Base-by-base conservation (phyloP, 2,797 vertebrate genomes). In the Hippoglossus hippoglossus region DNA sequence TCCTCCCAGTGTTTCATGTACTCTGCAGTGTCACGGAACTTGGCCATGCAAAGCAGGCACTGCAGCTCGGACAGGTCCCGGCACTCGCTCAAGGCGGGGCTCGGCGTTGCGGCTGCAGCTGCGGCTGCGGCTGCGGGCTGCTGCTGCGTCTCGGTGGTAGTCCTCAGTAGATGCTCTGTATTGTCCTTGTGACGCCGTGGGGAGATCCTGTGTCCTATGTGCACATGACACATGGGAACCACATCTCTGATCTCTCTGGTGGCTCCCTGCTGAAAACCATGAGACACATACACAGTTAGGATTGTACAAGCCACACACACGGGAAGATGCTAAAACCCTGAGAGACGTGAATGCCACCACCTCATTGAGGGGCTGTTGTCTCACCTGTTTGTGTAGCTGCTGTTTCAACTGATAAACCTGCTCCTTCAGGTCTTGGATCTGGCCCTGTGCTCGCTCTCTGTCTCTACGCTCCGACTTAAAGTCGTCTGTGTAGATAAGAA, bases 401-500 rank as follows among this genome's bases (percentile, higher is more conserved):
- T 92, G 89, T 71, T 95, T 95, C 50, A 97, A 83, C 74, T 91
- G 83, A 2, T 77, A 63, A 47, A 98, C 65, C 82, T 96, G 92
- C 47, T 95, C 94, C 79, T 97, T 93, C 47, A 99, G 95, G 64
- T 96, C 95, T 47, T 96, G 93, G 56, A 98, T 95, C 81, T 94
- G 92, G 53, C 94, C 91, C 72, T 99, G 98, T 0, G 97, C 98
- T 67, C 96, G 90, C 87, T 99, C 97, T 56, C 97, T 91, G 87
- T 99, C 97, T 0, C 95, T 93, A 55, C 97, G 93, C 79, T 99
- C 98, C 0, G 96, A 98, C 6, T 94, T 94, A 73, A 99, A 99
- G 84, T 99, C 98, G 0, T 99, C 97, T 31, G 94, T 88, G 76
- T 98, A 98, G 60, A 96, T 96, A 4, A 97, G 90, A 19, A 96